A percentile compares a stretch with the other conserved stretches of the same genome.
These are phyloP conservation scores for Orientallactaga bullata DNA, from an alignment of 2,113 vertebrate species.

Conservation along the genomic window DNA sequence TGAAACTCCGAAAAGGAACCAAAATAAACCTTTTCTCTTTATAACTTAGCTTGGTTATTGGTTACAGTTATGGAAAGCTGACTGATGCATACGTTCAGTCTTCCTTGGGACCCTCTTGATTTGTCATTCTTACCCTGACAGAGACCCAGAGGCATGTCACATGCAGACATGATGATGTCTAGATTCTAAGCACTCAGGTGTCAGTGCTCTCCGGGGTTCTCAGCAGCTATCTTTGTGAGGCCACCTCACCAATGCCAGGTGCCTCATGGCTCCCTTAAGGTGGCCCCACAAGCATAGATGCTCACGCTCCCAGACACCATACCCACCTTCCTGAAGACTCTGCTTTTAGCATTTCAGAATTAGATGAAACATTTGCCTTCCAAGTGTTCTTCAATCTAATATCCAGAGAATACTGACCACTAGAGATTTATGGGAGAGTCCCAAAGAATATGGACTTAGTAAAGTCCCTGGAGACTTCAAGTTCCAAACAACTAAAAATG, in stretches of 20 bases:
- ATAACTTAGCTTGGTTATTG: background rate
- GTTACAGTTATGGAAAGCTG: background rate
- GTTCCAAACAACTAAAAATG: background rate
- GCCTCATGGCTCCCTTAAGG: too few species aligned
- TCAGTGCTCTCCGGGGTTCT: background rate
- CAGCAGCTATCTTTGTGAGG: background rate
- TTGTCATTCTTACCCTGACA: background rate
- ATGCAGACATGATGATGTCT: too few species aligned
- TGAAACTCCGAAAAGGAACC: too few species aligned
- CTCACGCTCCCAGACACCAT: background rate
- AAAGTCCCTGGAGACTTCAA: background rate
- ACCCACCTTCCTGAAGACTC: background rate
- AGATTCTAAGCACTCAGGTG: background rate
- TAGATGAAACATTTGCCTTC: background rate
- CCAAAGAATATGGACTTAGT: fast-evolving
- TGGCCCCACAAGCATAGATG: background rate
- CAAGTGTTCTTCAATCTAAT: background rate
- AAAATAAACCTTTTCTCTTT: background rate
- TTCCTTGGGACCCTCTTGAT: background rate
- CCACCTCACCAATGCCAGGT: background rate
- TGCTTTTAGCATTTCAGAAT: background rate
- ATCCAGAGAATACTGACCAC: background rate
- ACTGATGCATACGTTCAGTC: background rate
- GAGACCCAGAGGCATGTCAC: fast-evolving
- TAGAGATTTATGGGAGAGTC: background rate